Evolutionary conservation across 2,113 vertebrate species (phyloP).

Genomic region (Oreochromis tanganicae): DNA sequence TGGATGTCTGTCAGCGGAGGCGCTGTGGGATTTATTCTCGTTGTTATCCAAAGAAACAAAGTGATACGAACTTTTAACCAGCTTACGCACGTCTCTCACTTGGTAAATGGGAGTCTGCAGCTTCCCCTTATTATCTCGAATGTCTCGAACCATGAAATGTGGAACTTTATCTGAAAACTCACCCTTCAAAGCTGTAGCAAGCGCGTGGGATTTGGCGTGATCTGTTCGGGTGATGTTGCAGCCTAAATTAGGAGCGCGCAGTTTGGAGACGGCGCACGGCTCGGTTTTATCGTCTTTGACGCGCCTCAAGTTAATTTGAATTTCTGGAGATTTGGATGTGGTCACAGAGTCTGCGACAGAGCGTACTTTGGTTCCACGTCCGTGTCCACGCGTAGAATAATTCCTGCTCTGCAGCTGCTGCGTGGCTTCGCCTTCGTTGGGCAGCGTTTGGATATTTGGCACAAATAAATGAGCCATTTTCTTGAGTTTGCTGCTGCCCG

Average conservation of each 20-base stretch:
- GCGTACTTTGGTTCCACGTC: neutral
- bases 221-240: constrained; percentile 63
- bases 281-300: constrained; percentile 68
- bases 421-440: constrained; percentile 65
- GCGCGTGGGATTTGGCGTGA: constrained; percentile 63
- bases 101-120: constrained; percentile 86
- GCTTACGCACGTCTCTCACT: constrained; percentile 90
- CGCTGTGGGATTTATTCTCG: constrained; percentile 61
- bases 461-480: constrained; percentile 94
- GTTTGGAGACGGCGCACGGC: constrained; percentile 80
- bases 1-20: constrained; percentile 58
- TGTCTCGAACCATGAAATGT: constrained; percentile 88
- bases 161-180: constrained; percentile 85
- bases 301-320: constrained; percentile 85
- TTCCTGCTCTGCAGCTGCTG: constrained; percentile 35
- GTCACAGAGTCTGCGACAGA: constrained; percentile 34
- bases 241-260: constrained; percentile 77
- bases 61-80: constrained; percentile 88
- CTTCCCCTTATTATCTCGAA: constrained; percentile 83
- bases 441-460: constrained; percentile 81
- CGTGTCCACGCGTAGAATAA: neutral
- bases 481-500: constrained; percentile 67
- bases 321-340: constrained; percentile 81
- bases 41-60: constrained; percentile 81
- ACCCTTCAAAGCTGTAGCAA: constrained; percentile 62